A percentile compares a stretch with the other conserved stretches of the same genome.
Evolutionary conservation across 1,140 invertebrate species (phyloP).

Genomic region (Aphis gossypii): DNA sequence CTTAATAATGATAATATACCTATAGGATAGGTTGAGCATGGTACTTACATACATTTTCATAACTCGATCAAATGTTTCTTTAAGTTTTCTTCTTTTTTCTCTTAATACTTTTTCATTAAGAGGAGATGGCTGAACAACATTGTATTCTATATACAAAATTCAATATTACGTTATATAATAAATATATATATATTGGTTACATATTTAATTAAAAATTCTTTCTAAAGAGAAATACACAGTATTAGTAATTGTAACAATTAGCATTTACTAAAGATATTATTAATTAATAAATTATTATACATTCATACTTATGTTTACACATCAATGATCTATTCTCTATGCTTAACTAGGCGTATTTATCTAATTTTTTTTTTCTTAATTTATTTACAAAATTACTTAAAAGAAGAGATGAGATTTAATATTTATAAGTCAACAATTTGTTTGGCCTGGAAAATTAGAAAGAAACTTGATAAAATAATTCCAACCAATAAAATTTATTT

Average conservation of each 20-base stretch:
- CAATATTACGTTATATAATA: not conserved
- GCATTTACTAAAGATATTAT: not conserved
- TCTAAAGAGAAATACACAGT: not conserved
- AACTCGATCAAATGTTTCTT: slow-evolving; percentile 93
- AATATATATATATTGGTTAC: not conserved
- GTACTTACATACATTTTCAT: slow-evolving; percentile 95
- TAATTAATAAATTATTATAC: no score
- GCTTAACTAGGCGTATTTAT: no score
- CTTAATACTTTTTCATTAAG: slow-evolving; percentile 96
- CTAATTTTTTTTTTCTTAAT: no score
- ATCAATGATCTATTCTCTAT: no score
- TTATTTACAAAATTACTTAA: no score
- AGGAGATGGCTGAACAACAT: slow-evolving; percentile 90
- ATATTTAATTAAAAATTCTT: not conserved
- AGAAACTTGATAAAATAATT: no score
- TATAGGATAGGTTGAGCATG: not conserved
- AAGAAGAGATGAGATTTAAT: no score
- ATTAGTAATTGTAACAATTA: not conserved
- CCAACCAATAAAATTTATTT: no score
- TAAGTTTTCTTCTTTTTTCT: slow-evolving; percentile 94
- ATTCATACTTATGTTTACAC: no score
- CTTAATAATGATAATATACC: not conserved
- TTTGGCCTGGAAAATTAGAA: no score
- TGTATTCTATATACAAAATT: slow-evolving; percentile 79
- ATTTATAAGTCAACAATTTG: no score